phyloP scores from a whole-genome alignment of 2,797 vertebrate species.

The Leuciscus waleckii region DNA sequence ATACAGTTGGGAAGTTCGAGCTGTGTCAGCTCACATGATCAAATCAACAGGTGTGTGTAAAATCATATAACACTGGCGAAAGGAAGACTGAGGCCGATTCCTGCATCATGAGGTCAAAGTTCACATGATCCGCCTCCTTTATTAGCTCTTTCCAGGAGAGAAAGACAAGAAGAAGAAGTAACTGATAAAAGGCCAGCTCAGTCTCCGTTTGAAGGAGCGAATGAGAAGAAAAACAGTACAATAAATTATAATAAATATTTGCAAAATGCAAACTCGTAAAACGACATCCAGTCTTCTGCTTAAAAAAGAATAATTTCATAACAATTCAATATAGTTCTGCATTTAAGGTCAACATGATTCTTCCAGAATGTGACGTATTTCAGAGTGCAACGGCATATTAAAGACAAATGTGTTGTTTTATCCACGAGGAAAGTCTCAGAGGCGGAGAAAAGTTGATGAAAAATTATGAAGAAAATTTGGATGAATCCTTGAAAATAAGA shows the following conservation, averaged over 20 bases:
- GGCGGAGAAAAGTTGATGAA: neutral
- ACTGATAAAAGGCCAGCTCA: constrained; percentile 8
- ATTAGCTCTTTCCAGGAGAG: constrained; percentile 3
- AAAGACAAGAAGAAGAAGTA: neutral
- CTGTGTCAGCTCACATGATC: constrained; percentile 69
- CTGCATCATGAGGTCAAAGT: constrained; percentile 67
- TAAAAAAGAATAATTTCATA: neutral
- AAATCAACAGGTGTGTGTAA: constrained; percentile 67
- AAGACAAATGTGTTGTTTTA: neutral
- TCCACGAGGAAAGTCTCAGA: neutral
- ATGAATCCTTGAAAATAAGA: neutral
- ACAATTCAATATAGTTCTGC: neutral
- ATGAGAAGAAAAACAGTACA: constrained; percentile 3
- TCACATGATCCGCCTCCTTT: constrained; percentile 12
- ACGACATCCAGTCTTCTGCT: neutral
- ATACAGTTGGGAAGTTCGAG: constrained; percentile 73
- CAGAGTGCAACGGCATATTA: neutral
- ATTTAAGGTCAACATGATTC: constrained; percentile 18
- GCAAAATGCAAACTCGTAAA: constrained; percentile 33
- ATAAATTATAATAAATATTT: constrained; percentile 31
- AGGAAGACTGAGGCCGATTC: constrained; percentile 86
- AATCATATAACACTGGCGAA: constrained; percentile 71
- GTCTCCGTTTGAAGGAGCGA: constrained; percentile 2
- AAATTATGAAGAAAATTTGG: too few species aligned
- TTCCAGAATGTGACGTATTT: neutral